Evolutionary conservation across 35 echinoderm and acorn worm genomes (phyloP).

Genomic region (Heliocidaris erythrogramma): DNA sequence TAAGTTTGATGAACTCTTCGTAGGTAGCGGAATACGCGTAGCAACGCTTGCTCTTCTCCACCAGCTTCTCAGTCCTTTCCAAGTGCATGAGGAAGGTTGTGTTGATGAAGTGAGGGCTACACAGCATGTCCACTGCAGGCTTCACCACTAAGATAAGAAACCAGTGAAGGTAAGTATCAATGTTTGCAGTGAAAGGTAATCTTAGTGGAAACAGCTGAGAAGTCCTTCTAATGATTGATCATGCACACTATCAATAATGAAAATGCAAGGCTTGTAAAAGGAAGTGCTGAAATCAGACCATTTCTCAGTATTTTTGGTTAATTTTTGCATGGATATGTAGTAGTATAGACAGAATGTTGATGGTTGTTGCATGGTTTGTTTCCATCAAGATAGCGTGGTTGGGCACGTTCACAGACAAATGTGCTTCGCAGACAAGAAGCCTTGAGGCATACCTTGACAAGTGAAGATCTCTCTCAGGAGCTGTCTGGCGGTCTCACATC

Average conservation of each 20-base stretch:
- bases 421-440: too few species aligned
- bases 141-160: constrained; percentile 71
- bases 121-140: constrained; percentile 81
- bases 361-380: too few species aligned
- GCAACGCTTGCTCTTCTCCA: constrained; percentile 79
- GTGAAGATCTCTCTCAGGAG: constrained; percentile 86
- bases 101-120: constrained; percentile 91
- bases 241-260: too few species aligned
- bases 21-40: constrained; percentile 92
- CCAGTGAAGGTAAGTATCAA: background rate
- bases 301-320: too few species aligned
- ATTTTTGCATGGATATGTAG: too few species aligned
- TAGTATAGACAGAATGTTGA: too few species aligned
- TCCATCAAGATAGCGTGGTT: too few species aligned
- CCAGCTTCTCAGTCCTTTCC: constrained; percentile 75
- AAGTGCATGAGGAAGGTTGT: constrained; percentile 76
- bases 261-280: too few species aligned
- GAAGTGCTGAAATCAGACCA: too few species aligned
- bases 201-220: background rate
- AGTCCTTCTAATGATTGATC: background rate
- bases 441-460: constrained; percentile 63
- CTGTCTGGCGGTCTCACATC: constrained; percentile 82
- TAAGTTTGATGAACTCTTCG: constrained; percentile 93
- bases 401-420: too few species aligned
- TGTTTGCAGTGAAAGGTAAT: background rate